phyloP scores from a whole-genome alignment of 2,888 invertebrate genomes.

The Ormyrus pomaceus region DNA sequence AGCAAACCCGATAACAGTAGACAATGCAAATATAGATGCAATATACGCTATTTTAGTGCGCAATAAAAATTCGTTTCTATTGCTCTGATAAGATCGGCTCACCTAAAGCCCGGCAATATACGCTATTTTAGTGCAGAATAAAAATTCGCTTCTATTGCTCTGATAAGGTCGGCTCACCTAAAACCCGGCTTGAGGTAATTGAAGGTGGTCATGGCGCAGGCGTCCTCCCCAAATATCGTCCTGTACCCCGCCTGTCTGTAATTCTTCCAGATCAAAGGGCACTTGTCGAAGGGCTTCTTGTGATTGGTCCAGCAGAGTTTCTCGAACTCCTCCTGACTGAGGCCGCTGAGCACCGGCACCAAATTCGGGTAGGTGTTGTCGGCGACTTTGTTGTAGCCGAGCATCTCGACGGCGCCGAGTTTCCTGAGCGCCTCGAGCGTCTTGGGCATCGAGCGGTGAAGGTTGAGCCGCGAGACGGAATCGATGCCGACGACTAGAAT shows the following conservation, averaged over 20 bases:
- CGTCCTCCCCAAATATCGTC: conserved; percentile 91
- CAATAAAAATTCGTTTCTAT: background rate
- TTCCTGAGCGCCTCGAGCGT: conserved; percentile 81
- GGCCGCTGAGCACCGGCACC: conserved; percentile 86
- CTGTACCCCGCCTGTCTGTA: conserved; percentile 84
- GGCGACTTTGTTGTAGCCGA: conserved; percentile 95
- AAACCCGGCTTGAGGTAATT: conserved; percentile 89
- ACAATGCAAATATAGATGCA: too few relatives aligned
- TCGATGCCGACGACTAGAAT: conserved; percentile 90
- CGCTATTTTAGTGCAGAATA: too few relatives aligned
- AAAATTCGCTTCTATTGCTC: background rate
- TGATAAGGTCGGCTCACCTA: conserved; percentile 61
- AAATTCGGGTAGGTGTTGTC: conserved; percentile 96
- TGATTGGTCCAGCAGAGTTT: conserved; percentile 82
- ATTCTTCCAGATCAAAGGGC: conserved; percentile 90
- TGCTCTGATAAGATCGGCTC: background rate
- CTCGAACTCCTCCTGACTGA: conserved; percentile 81
- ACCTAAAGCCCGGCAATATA: conserved; percentile 80
- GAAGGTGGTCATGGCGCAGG: conserved; percentile 86
- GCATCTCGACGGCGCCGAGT: conserved; percentile 84
- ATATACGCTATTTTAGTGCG: too few relatives aligned
- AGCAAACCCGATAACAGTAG: too few relatives aligned
- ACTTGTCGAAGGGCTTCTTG: conserved; percentile 83
- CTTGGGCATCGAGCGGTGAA: conserved; percentile 88
- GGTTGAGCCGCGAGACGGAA: conserved; percentile 90